Evolutionary conservation across 1,140 invertebrate genomes (phyloP).

Genomic region (Leguminivora glycinivorella): DNA sequence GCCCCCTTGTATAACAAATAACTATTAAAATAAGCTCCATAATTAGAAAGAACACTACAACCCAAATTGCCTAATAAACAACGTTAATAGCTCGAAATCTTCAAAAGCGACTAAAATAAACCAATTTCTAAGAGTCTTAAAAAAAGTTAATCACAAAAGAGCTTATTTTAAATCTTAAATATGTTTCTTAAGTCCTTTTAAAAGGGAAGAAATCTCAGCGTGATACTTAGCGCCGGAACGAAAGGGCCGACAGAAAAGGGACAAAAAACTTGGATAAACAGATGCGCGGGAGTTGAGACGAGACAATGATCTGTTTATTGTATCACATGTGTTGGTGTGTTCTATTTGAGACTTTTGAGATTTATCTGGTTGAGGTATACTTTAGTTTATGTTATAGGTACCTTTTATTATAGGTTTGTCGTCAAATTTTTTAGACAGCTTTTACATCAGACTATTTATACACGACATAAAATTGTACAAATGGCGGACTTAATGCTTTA

Average conservation of each 20-base stretch:
- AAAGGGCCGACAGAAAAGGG: background rate
- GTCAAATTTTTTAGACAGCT: no score
- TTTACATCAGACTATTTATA: no score
- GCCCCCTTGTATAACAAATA: no score
- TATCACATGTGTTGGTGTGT: constrained; percentile 46
- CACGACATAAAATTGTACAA: no score
- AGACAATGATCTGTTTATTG: constrained; percentile 59
- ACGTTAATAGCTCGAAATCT: constrained; percentile 16
- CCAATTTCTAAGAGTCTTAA: constrained; percentile 22
- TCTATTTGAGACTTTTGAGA: constrained; percentile 29
- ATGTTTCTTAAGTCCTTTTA: background rate
- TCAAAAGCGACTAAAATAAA: constrained; percentile 28
- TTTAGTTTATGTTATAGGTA: no score
- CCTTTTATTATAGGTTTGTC: no score
- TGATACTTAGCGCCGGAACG: constrained; percentile 11
- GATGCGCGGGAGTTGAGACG: constrained; percentile 32
- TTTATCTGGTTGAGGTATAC: no score
- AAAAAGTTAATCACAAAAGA: constrained; percentile 1
- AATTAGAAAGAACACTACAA: constrained; percentile 11
- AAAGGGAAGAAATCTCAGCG: background rate
- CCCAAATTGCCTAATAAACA: constrained; percentile 7
- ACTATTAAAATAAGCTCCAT: background rate
- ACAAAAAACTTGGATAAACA: background rate
- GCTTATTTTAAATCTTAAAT: background rate
- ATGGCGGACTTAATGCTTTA: no score